Conservation (phyloP, 2,113 vertebrate species). For the Arothron firmamentum region DNA sequence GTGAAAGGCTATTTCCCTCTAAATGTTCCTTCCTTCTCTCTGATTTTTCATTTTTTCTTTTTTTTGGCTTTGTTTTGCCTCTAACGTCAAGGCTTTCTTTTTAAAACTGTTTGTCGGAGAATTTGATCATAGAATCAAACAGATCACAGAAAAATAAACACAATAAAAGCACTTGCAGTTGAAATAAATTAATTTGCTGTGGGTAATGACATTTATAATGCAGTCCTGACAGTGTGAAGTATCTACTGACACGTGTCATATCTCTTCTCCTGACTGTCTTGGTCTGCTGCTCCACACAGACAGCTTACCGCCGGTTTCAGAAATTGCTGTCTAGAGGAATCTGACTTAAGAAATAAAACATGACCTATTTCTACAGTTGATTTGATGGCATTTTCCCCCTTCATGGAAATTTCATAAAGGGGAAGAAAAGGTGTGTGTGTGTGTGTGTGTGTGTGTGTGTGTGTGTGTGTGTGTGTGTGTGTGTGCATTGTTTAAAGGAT, state of each 20-base stretch:
- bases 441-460: neutral
- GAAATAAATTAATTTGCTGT: neutral
- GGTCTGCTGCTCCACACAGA: neutral
- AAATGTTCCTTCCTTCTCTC: slow-evolving; percentile 12
- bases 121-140: too few relatives aligned
- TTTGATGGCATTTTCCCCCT: slow-evolving; percentile 22
- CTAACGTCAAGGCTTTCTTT: neutral
- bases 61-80: slow-evolving; percentile 6
- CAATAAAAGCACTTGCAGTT: neutral
- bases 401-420: slow-evolving; percentile 56
- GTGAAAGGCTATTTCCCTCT: slow-evolving; percentile 28
- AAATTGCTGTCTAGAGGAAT: slow-evolving; percentile 39
- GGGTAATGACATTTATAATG: too few relatives aligned
- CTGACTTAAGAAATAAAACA: slow-evolving; percentile 35
- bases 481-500: too few relatives aligned
- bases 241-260: neutral
- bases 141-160: neutral
- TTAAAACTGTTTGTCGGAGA: neutral
- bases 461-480: neutral
- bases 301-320: slow-evolving; percentile 13
- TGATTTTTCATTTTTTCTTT: slow-evolving; percentile 16
- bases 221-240: too few relatives aligned
- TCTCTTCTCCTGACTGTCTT: neutral
- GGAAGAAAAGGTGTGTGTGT: slow-evolving; percentile 18
- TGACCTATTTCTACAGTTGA: slow-evolving; percentile 48